Conservation (phyloP, 2,888 invertebrate species). For the Mycalesis mineus region DNA sequence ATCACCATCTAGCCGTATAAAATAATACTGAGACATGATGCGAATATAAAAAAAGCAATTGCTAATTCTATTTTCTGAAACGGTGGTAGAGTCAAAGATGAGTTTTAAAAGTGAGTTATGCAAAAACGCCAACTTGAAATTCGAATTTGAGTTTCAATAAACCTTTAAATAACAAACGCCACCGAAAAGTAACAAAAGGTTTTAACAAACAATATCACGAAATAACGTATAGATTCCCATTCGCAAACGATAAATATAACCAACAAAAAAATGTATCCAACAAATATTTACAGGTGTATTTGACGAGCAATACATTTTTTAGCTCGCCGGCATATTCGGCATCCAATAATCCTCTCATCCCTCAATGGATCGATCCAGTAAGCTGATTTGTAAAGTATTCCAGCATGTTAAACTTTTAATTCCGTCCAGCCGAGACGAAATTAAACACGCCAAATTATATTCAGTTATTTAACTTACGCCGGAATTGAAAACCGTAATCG, state of each 20-base stretch:
- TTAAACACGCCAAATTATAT: not conserved
- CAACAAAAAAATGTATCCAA: constrained; percentile 1
- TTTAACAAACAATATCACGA: no score
- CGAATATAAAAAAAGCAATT: no score
- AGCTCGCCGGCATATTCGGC: constrained; percentile 17
- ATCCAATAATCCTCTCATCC: constrained; percentile 29
- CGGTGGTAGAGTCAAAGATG: no score
- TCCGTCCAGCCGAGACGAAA: constrained; percentile 13
- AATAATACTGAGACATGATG: no score
- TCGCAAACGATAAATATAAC: not conserved
- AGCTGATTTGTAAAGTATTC: constrained; percentile 26
- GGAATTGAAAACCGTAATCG: not conserved
- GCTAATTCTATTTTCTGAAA: no score
- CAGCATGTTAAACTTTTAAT: constrained; percentile 26
- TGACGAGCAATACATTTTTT: constrained; percentile 24
- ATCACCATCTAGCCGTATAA: no score
- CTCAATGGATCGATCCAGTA: constrained; percentile 25
- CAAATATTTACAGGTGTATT: constrained; percentile 22
- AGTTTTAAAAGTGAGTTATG: no score
- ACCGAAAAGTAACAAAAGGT: no score
- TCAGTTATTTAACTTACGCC: not conserved
- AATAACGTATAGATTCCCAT: not conserved
- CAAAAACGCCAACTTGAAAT: no score
- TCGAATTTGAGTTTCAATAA: no score
- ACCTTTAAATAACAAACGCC: no score